These are phyloP conservation scores for Temnothorax rugatulus DNA, from an alignment of 2,888 invertebrate genomes.

Conservation along the genomic window DNA sequence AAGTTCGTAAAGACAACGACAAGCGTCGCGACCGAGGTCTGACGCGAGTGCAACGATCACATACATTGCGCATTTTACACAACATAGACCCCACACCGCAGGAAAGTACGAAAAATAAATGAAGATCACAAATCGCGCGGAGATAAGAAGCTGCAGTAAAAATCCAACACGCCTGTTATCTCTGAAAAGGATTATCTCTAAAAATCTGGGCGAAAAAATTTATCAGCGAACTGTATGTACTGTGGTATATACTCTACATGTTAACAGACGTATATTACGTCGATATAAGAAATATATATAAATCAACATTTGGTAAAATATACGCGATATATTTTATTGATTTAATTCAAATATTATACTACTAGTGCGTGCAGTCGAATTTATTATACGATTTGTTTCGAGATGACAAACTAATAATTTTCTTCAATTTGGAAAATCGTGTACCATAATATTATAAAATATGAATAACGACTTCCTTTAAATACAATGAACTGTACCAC, in stretches of 20 bases:
- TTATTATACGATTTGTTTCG: not conserved
- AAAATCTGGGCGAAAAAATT: not conserved
- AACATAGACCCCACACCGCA: not conserved
- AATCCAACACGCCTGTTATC: not conserved
- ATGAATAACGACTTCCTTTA: not conserved
- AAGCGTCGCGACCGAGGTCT: constrained; percentile 37
- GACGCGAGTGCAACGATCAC: constrained; percentile 29
- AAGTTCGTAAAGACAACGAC: constrained; percentile 57
- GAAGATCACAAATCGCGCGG: not conserved
- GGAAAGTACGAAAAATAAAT: constrained; percentile 4
- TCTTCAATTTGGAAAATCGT: not conserved
- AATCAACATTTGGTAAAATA: not conserved
- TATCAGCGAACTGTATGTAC: not conserved
- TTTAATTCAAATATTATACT: not conserved
- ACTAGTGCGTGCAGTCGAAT: not conserved
- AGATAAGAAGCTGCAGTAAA: not conserved
- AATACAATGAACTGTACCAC: not conserved
- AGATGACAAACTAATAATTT: not conserved
- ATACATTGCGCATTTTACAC: constrained; percentile 30
- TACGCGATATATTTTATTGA: not conserved
- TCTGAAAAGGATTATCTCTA: not conserved
- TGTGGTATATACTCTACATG: not conserved
- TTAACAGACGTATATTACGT: not conserved
- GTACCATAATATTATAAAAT: not conserved
- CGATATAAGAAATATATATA: not conserved